A percentile compares a stretch with the other conserved stretches of the same genome.
These are phyloP conservation scores for Drosophila neocordata DNA, from an alignment of 1,140 invertebrate species.

Conservation along the genomic window DNA sequence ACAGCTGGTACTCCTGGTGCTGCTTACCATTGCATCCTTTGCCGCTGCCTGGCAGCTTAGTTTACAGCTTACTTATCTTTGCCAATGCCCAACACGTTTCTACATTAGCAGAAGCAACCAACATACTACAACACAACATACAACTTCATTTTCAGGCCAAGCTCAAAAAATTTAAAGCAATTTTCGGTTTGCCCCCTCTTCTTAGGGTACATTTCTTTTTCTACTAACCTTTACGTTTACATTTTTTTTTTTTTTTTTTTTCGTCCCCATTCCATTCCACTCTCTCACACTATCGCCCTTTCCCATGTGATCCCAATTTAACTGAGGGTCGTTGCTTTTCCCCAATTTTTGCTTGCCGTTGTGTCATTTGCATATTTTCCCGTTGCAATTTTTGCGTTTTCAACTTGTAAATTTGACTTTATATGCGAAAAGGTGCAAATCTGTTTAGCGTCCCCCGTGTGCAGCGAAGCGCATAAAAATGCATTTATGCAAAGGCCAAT, in stretches of 20 bases:
- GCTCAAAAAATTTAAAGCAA: conserved; percentile 20
- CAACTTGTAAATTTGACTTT: conserved; percentile 74
- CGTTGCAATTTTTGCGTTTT: conserved; percentile 63
- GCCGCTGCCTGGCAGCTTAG: conserved; percentile 17
- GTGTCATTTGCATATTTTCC: conserved; percentile 72
- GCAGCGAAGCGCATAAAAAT: conserved; percentile 57
- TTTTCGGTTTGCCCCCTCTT: background rate
- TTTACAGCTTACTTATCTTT: conserved; percentile 54
- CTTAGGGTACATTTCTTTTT: no score
- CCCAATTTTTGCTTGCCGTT: conserved; percentile 7
- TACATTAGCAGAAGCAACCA: conserved; percentile 33
- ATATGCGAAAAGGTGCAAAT: conserved; percentile 72
- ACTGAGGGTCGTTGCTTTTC: conserved; percentile 3
- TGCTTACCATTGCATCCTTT: conserved; percentile 1
- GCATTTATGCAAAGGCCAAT: conserved; percentile 72
- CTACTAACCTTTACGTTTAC: no score
- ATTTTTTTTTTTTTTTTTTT: background rate
- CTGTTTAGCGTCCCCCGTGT: conserved; percentile 63
- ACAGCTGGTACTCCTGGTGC: conserved; percentile 19
- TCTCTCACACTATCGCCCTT: background rate
- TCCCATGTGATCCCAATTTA: background rate
- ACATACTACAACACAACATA: conserved; percentile 47
- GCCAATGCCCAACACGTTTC: conserved; percentile 61
- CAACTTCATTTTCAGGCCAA: conserved; percentile 66
- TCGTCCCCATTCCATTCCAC: background rate